Base-by-base conservation (phyloP, 1,140 invertebrate genomes). In the Reticulitermes speratus region DNA sequence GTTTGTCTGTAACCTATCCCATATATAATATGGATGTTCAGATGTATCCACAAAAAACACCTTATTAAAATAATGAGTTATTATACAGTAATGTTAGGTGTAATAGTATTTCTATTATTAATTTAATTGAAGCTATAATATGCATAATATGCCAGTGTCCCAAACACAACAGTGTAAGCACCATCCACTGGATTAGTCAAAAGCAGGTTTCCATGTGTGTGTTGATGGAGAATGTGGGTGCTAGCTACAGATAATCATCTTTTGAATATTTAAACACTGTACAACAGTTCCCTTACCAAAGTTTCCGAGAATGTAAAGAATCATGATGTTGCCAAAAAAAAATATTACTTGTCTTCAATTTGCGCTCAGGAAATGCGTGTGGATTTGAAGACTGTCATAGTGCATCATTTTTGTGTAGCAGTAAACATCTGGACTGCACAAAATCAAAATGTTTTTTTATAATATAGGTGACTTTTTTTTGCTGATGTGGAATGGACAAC, bases 341-440 rank as follows among this genome's bases (percentile, higher is more conserved):
- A 55, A n/a, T n/a, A n/a, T n/a, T 55, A 55, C 52, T 55, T 75
- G 2, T 30, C 59, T 16, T 65, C 12, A 65, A 65, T 19, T 25
- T 55, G 11, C n/a, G 9, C 16, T 75, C 65, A 30, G 16, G 65
- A 75, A 75, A 75, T 75, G n/a, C 14, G 3, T 25, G 25, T 75
- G 30, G 65, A 75, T 75, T 75, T 30, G n/a, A 30, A 75, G 65
- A 75, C 65, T 75, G 65, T 14, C 65, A 30, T 30, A 75, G 19
- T 25, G n/a, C 65, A 75, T 8, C n/a, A 75, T 3, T 75, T 75
- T 75, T 75, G 30, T 30, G n/a, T 75, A 75, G 65, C n/a, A 14
- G 65, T 75, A 30, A 55, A 30, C 65, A 75, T 75, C n/a, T 75
- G n/a, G 65, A 75, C n/a, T 30, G 65, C n/a, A 75, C n/a, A 75